Base-by-base conservation (phyloP, 1,140 invertebrate genomes). In the Caerostris extrusa region DNA sequence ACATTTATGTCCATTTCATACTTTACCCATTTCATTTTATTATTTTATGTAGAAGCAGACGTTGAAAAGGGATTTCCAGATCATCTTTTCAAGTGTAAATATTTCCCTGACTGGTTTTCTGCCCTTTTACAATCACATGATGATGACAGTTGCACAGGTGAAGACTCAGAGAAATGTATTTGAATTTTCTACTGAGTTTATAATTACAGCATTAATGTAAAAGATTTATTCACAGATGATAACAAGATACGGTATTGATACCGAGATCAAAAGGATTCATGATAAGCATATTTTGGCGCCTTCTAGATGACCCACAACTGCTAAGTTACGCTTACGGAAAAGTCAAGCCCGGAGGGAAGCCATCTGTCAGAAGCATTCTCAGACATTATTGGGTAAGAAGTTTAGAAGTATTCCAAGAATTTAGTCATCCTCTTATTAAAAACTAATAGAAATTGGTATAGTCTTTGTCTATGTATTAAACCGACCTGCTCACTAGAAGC, bases 181-280 rank as follows among this genome's bases (percentile, higher is more conserved):
- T 55, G 0, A 2, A 81, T 12, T 19, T 34, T 8, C 19, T 3
- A 19, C 34, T 77, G 14, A 4, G 5, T 53, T 17, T 81, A 50
- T 50, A 4, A 3, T 14, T n/a, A 7, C 8, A 81, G 1, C 17
- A 55, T 5, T 55, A 50, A 34, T 7, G 19, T 3, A 86, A 58
- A 58, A 56, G 2, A 19, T 17, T 88, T 8, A 12, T 77, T 77
- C 50, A n/a, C 50, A 88, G 86, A 12, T 88, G 60, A 0, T 88
- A 53, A 50, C 19, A 5, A 8, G 86, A 17, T 88, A 67, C 12
- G 86, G 86, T 10, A 17, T 88, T 3, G 60, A 88, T 57, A 64
- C 86, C 86, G 7, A 64, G 58, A 14, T 34, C 86, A 2, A 88
- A 88, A 64, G 86, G 86, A 7, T 88, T 88, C 17, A 88, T 88